phyloP scores from a whole-genome alignment of 2,888 invertebrate species.

The Drosophila paranaensis region DNA sequence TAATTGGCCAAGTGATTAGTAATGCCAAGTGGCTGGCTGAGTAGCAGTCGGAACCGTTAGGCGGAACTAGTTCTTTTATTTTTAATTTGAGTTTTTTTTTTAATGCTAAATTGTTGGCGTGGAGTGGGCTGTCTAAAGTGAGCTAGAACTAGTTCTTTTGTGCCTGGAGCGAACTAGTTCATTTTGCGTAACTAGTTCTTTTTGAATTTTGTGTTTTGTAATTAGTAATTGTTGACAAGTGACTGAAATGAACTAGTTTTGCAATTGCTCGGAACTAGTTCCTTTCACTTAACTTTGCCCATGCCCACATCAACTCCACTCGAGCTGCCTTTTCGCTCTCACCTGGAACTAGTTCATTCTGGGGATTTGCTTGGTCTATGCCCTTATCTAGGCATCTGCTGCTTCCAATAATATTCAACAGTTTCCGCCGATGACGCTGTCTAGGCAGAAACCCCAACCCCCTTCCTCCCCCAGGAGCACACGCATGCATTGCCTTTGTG shows the following conservation, averaged over 20 bases:
- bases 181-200: not conserved
- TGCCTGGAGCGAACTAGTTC: too few species aligned
- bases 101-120: too few species aligned
- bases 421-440: conserved; percentile 21
- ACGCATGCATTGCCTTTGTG: not conserved
- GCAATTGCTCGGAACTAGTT: not conserved
- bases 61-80: not conserved
- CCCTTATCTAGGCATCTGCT: conserved; percentile 3
- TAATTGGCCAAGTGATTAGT: not conserved
- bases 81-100: not conserved
- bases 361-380: not conserved
- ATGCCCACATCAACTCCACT: not conserved
- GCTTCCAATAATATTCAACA: conserved; percentile 21
- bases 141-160: too few species aligned
- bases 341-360: not conserved
- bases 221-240: too few species aligned
- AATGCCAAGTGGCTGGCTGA: not conserved
- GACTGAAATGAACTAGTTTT: too few species aligned
- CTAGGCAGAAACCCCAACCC: too few species aligned
- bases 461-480: not conserved
- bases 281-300: not conserved
- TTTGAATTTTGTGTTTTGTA: too few species aligned
- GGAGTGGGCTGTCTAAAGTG: too few species aligned
- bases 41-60: not conserved
- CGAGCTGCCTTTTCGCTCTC: not conserved